phyloP scores from a whole-genome alignment of 35 echinoderm and acorn worm genomes.

The Antedon bifida region DNA sequence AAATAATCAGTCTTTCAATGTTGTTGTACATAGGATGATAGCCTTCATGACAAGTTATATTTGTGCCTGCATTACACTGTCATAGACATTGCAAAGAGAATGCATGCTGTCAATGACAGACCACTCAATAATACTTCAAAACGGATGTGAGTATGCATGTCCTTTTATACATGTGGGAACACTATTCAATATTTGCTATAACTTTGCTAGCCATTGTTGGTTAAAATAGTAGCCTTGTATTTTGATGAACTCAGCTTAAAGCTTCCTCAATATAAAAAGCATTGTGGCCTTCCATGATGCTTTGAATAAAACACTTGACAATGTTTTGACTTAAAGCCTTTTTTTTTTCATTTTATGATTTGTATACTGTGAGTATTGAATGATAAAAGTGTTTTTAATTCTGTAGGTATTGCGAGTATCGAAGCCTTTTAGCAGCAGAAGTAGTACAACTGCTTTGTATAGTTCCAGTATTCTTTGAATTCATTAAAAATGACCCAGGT shows the following conservation, averaged over 20 bases:
- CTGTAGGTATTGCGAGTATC: constrained; percentile 46
- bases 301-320: no score
- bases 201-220: no score
- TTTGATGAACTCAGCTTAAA: no score
- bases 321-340: no score
- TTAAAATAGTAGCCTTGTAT: no score
- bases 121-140: background rate
- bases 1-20: no score
- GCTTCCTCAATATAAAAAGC: no score
- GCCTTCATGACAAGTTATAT: constrained; percentile 80
- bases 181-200: no score
- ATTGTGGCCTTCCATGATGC: no score
- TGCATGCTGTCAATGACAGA: background rate
- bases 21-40: constrained; percentile 38
- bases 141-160: background rate
- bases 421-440: constrained; percentile 58
- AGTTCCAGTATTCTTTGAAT: constrained; percentile 72
- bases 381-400: background rate
- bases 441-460: constrained; percentile 82
- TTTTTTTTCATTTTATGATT: no score
- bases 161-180: no score
- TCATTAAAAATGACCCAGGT: constrained; percentile 31
- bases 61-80: constrained; percentile 70
- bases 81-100: constrained; percentile 38
- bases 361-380: no score